A percentile compares a stretch with the other conserved stretches of the same genome.
Evolutionary conservation across 2,888 invertebrate species (phyloP).

Genomic region (Acleris cristana): DNA sequence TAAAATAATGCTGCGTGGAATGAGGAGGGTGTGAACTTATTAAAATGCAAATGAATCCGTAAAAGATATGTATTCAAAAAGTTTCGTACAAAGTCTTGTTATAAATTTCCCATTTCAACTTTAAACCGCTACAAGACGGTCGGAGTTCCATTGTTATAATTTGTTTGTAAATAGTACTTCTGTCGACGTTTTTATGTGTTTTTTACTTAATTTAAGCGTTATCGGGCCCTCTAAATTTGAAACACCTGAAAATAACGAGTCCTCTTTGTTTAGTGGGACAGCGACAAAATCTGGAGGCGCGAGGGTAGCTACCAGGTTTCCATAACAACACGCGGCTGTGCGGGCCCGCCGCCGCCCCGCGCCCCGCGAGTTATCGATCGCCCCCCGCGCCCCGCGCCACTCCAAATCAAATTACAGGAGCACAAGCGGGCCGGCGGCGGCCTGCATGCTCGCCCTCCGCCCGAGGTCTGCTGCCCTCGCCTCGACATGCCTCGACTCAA

Average conservation of each 20-base stretch:
- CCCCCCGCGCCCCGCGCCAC: conserved; percentile 64
- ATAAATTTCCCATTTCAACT: conserved; percentile 13
- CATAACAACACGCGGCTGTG: conserved; percentile 79
- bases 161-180: conserved; percentile 1
- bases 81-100: conserved; percentile 5
- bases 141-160: conserved; percentile 14
- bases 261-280: conserved; percentile 80
- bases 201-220: conserved; percentile 13
- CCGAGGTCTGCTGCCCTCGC: conserved; percentile 19
- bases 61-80: conserved; percentile 13
- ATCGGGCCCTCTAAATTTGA: conserved; percentile 26
- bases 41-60: conserved; percentile 4
- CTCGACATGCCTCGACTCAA: conserved; percentile 56
- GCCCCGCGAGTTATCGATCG: conserved; percentile 57
- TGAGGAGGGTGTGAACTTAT: conserved; percentile 8
- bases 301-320: conserved; percentile 77
- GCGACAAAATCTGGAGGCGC: conserved; percentile 79
- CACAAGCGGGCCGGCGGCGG: conserved; percentile 50
- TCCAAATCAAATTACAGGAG: conserved; percentile 83
- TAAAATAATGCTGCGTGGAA: conserved; percentile 3
- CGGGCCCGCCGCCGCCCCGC: conserved; percentile 46
- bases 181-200: conserved; percentile 4
- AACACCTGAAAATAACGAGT: conserved; percentile 68
- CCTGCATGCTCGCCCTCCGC: conserved; percentile 42
- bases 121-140: conserved; percentile 5